Base-by-base conservation (phyloP, 1,140 invertebrate genomes). In the Oncopeltus fasciatus region DNA sequence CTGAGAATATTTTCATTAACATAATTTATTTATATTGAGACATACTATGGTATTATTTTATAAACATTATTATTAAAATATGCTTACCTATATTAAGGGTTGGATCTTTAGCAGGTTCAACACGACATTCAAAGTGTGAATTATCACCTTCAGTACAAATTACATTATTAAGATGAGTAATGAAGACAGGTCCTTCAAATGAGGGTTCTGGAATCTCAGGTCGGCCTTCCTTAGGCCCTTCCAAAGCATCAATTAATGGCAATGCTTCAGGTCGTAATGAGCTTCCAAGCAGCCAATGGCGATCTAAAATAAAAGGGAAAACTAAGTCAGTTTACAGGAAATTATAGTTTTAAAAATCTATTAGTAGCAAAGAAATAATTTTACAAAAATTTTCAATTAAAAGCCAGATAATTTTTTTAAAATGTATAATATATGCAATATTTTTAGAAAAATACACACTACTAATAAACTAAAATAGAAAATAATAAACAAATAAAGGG, bases 71-170 rank as follows among this genome's bases (percentile, higher is more conserved):
- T n/a, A n/a, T n/a, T n/a, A n/a, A n/a, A n/a, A n/a, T n/a, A n/a
- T 53, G 12, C 70, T 66, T 66, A 76, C 74, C 74, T 68, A 95
- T 88, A 69, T 87, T 87, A 78, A 97, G 84, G 12, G 90, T 95
- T 1, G 93, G 92, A 76, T 98, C 94, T 72, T 91, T 89, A 12
- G 90, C 86, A 38, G 94, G 94, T 72, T 95, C 88, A 4, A 98
- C 90, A 67, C 87, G 86, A 72, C 92, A 95, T 74, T 96, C 92
- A 70, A 99, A 98, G 73, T 92, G 91, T 66, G 86, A 89, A 63
- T 86, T 88, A 63, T 95, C 90, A 57, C 86, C 87, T 78, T 98
- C 94, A 61, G 84, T 84, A 69, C 88, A 88, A 69, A 90, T 83
- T 12, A 94, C 85, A 70, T 95, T 91, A 72, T 94, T 94, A 56